Conservation (phyloP, 2,888 invertebrate genomes). For the Villa cingulata region DNA sequence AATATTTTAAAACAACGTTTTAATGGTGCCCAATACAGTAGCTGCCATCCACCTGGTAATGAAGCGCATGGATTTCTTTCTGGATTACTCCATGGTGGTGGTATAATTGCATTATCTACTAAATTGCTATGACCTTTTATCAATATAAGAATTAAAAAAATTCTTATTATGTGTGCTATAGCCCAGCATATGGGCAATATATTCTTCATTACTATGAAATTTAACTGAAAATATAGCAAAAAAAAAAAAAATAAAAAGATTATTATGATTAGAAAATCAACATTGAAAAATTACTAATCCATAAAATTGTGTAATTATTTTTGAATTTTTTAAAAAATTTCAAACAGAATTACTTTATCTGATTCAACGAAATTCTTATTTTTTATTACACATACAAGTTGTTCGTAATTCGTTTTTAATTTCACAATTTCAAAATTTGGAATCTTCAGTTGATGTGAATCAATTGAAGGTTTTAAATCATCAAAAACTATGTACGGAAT, state of each 20-base stretch:
- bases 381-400: too few species aligned
- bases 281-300: too few species aligned
- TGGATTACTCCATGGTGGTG: constrained; percentile 78
- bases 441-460: too few species aligned
- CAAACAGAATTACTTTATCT: too few species aligned
- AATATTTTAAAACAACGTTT: constrained; percentile 80
- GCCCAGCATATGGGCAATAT: constrained; percentile 3
- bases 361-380: too few species aligned
- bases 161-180: neutral
- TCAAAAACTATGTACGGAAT: too few species aligned
- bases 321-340: too few species aligned
- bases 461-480: too few species aligned
- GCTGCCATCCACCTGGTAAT: constrained; percentile 70
- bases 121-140: constrained; percentile 17
- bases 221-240: neutral
- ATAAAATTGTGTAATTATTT: too few species aligned
- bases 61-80: constrained; percentile 67
- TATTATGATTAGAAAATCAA: too few species aligned
- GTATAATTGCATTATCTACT: constrained; percentile 42
- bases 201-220: constrained; percentile 2
- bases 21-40: constrained; percentile 71
- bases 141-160: neutral
- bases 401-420: too few species aligned
- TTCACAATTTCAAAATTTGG: too few species aligned
- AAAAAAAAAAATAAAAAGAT: neutral